phyloP scores from a whole-genome alignment of 2,113 vertebrate species.

The Rhinoptilus africanus region DNA sequence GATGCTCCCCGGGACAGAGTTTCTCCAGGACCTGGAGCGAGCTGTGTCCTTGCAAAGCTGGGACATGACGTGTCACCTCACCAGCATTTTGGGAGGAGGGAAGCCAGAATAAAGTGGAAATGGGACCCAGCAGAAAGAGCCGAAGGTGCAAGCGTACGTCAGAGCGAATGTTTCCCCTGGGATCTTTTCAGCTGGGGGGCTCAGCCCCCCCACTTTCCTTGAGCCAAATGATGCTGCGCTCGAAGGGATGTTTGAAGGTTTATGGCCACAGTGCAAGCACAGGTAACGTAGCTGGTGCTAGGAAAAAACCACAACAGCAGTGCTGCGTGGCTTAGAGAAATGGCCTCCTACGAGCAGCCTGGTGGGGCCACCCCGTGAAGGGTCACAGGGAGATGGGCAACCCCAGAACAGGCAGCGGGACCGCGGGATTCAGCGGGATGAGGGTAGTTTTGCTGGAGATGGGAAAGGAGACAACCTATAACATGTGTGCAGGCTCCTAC shows the following conservation, averaged over 20 bases:
- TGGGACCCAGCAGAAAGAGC: not conserved
- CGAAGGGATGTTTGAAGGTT: not conserved
- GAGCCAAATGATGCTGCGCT: not conserved
- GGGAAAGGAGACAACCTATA: not conserved
- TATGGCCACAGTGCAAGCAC: not conserved
- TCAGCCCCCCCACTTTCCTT: not conserved
- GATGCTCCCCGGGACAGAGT: not conserved
- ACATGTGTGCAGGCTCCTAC: not conserved
- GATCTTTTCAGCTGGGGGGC: not conserved
- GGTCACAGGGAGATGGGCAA: too few relatives aligned
- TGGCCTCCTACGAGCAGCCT: rapidly evolving
- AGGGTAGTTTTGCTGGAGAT: not conserved
- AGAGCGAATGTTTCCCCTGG: not conserved
- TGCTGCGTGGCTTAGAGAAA: not conserved
- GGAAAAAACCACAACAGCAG: rapidly evolving
- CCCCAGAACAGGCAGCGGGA: too few relatives aligned
- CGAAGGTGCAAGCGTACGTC: not conserved
- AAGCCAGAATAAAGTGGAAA: not conserved
- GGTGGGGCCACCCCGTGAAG: too few relatives aligned
- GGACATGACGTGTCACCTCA: rapidly evolving
- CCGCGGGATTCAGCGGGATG: rapidly evolving
- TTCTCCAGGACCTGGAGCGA: not conserved
- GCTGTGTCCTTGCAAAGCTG: not conserved
- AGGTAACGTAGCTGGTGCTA: rapidly evolving
- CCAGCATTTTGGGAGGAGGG: not conserved